A percentile compares a stretch with the other conserved stretches of the same genome.
Evolutionary conservation across 2,888 invertebrate genomes (phyloP).

Genomic region (Sicus ferrugineus): DNA sequence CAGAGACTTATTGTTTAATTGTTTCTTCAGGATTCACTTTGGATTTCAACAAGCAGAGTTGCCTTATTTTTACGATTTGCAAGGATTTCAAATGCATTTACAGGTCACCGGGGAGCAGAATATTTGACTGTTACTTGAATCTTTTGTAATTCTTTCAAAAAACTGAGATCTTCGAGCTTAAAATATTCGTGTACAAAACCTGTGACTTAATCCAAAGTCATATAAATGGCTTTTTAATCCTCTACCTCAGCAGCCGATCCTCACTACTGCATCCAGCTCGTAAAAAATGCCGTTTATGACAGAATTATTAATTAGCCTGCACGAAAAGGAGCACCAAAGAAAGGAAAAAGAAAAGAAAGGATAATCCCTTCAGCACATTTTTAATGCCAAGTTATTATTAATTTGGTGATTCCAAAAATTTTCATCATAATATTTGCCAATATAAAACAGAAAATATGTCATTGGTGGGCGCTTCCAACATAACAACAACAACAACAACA

Average conservation of each 20-base stretch:
- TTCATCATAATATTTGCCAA: constrained; percentile 10
- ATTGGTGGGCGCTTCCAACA: too few species aligned
- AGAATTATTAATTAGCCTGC: neutral
- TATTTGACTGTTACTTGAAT: too few species aligned
- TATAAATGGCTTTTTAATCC: constrained; percentile 17
- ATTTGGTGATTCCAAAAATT: constrained; percentile 20
- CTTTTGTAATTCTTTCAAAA: neutral
- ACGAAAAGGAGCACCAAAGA: neutral
- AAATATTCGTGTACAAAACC: neutral
- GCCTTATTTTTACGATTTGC: too few species aligned
- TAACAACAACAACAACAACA: too few species aligned
- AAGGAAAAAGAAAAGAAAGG: neutral
- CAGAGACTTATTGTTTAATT: too few species aligned
- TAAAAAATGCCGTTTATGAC: neutral
- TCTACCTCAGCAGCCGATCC: neutral
- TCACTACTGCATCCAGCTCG: neutral
- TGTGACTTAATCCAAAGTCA: constrained; percentile 7
- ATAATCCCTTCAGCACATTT: neutral
- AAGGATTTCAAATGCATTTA: too few species aligned
- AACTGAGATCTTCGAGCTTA: too few species aligned
- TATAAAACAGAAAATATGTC: too few species aligned
- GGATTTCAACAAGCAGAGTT: too few species aligned
- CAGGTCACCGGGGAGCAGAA: too few species aligned
- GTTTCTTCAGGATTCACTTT: too few species aligned
- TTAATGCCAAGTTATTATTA: constrained; percentile 23